A percentile compares a stretch with the other conserved stretches of the same genome.
These are phyloP conservation scores for Pammene aurita DNA, from an alignment of 2,888 invertebrate genomes.

Conservation along the genomic window DNA sequence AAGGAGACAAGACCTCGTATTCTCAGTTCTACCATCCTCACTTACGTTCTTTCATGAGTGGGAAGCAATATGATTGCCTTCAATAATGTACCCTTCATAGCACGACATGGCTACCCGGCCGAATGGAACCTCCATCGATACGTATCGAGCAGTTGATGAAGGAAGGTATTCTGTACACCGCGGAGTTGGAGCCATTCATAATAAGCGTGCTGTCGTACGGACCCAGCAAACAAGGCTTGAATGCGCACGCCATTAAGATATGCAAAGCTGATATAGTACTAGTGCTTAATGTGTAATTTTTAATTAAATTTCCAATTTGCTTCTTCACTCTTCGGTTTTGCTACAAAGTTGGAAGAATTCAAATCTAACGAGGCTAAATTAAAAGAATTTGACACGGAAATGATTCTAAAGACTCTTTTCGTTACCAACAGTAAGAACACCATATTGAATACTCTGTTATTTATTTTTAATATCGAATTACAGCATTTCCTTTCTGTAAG, in stretches of 20 bases:
- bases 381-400: too few species aligned
- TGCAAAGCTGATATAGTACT: constrained; percentile 60
- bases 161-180: constrained; percentile 47
- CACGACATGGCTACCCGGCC: constrained; percentile 64
- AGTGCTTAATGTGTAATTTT: constrained; percentile 51
- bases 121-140: constrained; percentile 45
- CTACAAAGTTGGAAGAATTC: too few species aligned
- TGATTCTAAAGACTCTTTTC: too few species aligned
- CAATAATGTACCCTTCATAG: constrained; percentile 71
- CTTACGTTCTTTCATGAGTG: constrained; percentile 1
- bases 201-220: constrained; percentile 59
- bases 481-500: too few species aligned
- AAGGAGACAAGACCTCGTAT: background rate
- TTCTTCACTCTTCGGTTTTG: background rate
- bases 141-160: constrained; percentile 12
- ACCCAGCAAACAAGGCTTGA: constrained; percentile 68
- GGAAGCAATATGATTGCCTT: constrained; percentile 61
- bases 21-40: background rate
- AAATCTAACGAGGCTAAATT: too few species aligned
- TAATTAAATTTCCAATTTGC: constrained; percentile 13
- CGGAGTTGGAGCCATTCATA: constrained; percentile 55
- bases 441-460: too few species aligned
- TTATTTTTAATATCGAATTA: too few species aligned
- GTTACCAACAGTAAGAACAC: too few species aligned
- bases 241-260: constrained; percentile 74